Percentiles rank a stretch among this genome's conserved stretches.
phyloP scores from a whole-genome alignment of 2,888 invertebrate genomes.

The Poecilobothrus nobilitatus region DNA sequence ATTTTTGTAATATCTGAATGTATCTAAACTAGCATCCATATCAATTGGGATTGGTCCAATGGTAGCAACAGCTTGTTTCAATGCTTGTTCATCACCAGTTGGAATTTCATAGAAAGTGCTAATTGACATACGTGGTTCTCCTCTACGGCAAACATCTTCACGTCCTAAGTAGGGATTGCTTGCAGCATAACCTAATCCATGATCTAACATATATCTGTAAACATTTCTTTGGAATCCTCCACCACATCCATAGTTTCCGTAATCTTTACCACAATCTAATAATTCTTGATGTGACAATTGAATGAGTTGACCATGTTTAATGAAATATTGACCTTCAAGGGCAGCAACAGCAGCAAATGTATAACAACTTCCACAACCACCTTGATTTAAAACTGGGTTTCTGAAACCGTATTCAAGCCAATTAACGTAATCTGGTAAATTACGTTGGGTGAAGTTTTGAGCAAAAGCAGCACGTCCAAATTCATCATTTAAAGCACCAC shows the following conservation, averaged over 20 bases:
- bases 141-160: background rate
- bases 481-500: constrained; percentile 7
- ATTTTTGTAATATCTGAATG: constrained; percentile 68
- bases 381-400: background rate
- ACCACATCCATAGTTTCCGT: constrained; percentile 10
- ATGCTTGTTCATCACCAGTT: constrained; percentile 55
- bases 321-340: constrained; percentile 11
- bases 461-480: constrained; percentile 17
- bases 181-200: background rate
- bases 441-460: background rate
- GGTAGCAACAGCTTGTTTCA: constrained; percentile 65
- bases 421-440: constrained; percentile 2
- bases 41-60: constrained; percentile 72
- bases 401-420: background rate
- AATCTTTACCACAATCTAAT: constrained; percentile 7
- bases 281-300: constrained; percentile 8
- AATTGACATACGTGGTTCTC: background rate
- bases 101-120: background rate
- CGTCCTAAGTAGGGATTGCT: constrained; percentile 2
- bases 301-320: constrained; percentile 1
- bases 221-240: constrained; percentile 7
- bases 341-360: constrained; percentile 5
- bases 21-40: constrained; percentile 69
- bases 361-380: constrained; percentile 9
- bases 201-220: background rate